Conservation (phyloP, 2,797 vertebrate genomes). For the Babyrousa celebensis region DNA sequence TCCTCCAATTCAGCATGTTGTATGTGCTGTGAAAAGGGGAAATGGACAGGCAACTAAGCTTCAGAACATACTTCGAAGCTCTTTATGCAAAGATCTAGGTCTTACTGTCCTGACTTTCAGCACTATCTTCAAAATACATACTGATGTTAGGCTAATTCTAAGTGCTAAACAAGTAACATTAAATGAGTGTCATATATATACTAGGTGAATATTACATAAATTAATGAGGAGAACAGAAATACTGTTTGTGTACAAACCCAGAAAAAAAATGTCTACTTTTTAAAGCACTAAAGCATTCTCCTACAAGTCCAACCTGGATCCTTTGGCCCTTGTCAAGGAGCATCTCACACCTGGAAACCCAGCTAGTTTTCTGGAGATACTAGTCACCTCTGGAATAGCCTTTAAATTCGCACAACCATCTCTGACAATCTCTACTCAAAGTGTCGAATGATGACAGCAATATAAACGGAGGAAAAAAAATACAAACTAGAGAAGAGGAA, state of each 20-base stretch:
- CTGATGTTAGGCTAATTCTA: not conserved
- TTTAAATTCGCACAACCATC: not conserved
- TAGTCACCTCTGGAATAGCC: not conserved
- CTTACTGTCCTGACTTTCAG: slow-evolving; percentile 28
- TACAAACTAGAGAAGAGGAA: not conserved
- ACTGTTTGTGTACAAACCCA: not conserved
- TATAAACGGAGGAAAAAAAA: not conserved
- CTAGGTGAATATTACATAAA: slow-evolving; percentile 1
- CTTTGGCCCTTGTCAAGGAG: not conserved
- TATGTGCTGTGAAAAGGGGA: not conserved
- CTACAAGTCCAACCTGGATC: slow-evolving; percentile 11
- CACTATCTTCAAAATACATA: not conserved
- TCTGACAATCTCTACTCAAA: not conserved
- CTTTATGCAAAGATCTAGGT: not conserved
- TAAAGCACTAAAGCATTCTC: not conserved
- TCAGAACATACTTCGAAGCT: not conserved
- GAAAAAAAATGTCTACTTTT: not conserved
- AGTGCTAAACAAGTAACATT: slow-evolving; percentile 3
- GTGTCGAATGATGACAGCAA: not conserved
- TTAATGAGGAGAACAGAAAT: not conserved
- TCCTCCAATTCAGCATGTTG: not conserved
- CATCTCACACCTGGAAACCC: not conserved
- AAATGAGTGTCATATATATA: not conserved
- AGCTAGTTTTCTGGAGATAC: slow-evolving; percentile 7
- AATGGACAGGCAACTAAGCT: not conserved